phyloP scores from a whole-genome alignment of 2,797 vertebrate species.

The Premnoplex brunnescens region DNA sequence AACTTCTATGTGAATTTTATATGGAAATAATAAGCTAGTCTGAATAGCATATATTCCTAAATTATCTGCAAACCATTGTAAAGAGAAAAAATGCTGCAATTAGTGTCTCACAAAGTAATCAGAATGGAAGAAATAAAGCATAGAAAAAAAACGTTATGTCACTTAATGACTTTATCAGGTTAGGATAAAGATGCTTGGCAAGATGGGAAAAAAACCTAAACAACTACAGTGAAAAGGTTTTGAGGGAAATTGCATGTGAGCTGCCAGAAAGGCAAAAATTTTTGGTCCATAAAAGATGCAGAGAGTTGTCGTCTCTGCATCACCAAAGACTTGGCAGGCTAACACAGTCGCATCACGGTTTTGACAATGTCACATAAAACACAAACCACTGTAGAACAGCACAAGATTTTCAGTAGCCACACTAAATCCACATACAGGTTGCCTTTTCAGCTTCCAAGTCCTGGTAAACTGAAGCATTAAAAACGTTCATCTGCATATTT shows the following conservation, averaged over 20 bases:
- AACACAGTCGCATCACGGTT: neutral
- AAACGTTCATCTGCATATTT: constrained; percentile 14
- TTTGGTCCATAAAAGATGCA: neutral
- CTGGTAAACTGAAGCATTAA: neutral
- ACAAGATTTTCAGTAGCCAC: neutral
- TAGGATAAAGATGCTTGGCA: constrained; percentile 17
- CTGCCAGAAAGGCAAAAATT: neutral
- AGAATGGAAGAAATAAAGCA: constrained; percentile 46
- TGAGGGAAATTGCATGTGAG: neutral
- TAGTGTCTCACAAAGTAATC: constrained; percentile 46
- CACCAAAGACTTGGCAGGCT: neutral
- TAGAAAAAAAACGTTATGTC: constrained; percentile 35
- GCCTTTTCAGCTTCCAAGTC: neutral
- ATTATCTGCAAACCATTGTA: constrained; percentile 18
- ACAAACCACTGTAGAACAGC: neutral
- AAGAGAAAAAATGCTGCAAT: neutral
- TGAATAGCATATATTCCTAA: neutral
- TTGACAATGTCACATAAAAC: constrained; percentile 15
- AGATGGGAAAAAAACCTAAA: neutral
- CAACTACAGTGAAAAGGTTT: neutral
- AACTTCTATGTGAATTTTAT: constrained; percentile 41
- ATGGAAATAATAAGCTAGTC: neutral
- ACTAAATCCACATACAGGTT: neutral
- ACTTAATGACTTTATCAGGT: constrained; percentile 58
- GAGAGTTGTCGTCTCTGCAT: neutral